phyloP scores from a whole-genome alignment of 2,888 invertebrate genomes.

The Drosophila mimica region DNA sequence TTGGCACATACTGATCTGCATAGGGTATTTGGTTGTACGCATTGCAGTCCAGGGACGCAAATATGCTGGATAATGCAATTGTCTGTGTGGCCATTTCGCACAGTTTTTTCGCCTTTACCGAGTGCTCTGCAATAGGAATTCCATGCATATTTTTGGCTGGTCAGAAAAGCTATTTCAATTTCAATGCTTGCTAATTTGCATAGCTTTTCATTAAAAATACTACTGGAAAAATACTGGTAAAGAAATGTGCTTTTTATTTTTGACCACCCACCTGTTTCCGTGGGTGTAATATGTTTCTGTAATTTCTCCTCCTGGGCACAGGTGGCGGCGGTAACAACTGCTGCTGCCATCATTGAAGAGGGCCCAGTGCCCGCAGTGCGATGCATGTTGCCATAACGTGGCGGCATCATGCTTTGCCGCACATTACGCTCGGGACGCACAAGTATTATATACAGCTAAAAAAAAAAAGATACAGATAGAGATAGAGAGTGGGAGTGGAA shows the following conservation, averaged over 20 bases:
- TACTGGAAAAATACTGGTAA: not conserved
- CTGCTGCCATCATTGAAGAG: constrained; percentile 89
- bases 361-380: constrained; percentile 88
- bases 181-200: not conserved
- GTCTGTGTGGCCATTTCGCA: constrained; percentile 85
- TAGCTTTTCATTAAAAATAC: not conserved
- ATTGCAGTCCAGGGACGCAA: constrained; percentile 82
- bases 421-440: constrained; percentile 95
- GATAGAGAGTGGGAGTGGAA: not conserved
- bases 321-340: constrained; percentile 89
- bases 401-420: constrained; percentile 94
- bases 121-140: constrained; percentile 65
- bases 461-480: not conserved
- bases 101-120: constrained; percentile 81
- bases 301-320: constrained; percentile 89
- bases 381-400: constrained; percentile 88
- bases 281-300: constrained; percentile 87
- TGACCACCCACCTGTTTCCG: constrained; percentile 80
- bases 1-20: constrained; percentile 85
- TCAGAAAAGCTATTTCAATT: not conserved
- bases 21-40: constrained; percentile 83
- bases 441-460: constrained; percentile 94
- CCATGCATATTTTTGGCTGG: not conserved
- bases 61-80: constrained; percentile 83
- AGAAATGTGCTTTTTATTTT: not conserved